Base-by-base conservation (phyloP, 2,888 invertebrate species). In the Diaprepes abbreviatus region DNA sequence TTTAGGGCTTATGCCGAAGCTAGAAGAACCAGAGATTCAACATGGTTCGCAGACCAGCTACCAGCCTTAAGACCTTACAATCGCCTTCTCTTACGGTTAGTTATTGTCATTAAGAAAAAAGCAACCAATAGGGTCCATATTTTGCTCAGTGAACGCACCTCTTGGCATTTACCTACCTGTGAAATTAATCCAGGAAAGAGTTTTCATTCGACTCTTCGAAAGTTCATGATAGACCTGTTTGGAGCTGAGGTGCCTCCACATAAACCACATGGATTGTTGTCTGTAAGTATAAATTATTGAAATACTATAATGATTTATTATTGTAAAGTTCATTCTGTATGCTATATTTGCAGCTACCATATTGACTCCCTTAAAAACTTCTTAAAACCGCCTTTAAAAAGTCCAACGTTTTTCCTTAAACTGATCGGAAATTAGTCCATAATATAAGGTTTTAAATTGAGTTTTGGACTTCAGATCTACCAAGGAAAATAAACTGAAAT, bases 211-310 rank as follows among this genome's bases (percentile, higher is more conserved):
- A 94, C 95, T 54, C 84, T 96, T 73, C 89, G 94, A 74, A 92
- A 92, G 81, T 96, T 95, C 82, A 94, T 96, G 94, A 92, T 94
- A 72, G 94, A 96, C 84, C 89, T 96, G 80, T 96, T 96, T 86
- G 95, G 95, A 16, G 91, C 93, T 62, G 94, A 93, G 81, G 89
- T 95, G 21, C 92, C 94, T 0, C 90, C 92, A 72, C 96, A 96
- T 82, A 88, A 92, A 75, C 95, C 95, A 0, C 88, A 93, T 77
- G 96, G 96, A 0, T 82, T 95, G 21, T 84, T 96, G 24, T 91
- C 91, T 73, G 87, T 84, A 78, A 78, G 79, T 77, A 12, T 9
- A 43, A 19, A n/a, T 16, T n/a, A 10, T 50, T 19, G n/a, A n/a
- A n/a, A n/a, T n/a, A n/a, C n/a, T n/a, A n/a, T n/a, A n/a, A n/a